A percentile compares a stretch with the other conserved stretches of the same genome.
phyloP scores from a whole-genome alignment of 1,140 invertebrate species.

The Trichoplusia ni region DNA sequence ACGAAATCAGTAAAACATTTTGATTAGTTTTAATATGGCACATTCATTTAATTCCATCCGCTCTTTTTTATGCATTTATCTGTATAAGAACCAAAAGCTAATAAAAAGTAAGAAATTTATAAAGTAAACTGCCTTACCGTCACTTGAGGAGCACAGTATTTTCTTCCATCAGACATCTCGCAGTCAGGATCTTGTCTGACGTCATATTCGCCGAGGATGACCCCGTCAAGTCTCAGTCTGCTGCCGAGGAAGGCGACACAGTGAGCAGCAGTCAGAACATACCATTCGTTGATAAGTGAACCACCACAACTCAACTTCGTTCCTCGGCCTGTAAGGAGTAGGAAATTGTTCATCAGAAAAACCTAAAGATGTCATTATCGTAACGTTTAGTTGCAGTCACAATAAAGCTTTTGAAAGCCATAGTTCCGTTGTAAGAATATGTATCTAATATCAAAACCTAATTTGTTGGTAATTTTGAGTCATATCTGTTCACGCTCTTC shows the following conservation, averaged over 20 bases:
- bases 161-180: conserved; percentile 69
- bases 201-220: conserved; percentile 86
- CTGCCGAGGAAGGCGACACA: conserved; percentile 81
- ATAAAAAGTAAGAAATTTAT: neutral
- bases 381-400: no score
- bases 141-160: conserved; percentile 81
- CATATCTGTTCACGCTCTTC: no score
- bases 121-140: conserved; percentile 47
- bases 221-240: conserved; percentile 65
- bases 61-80: no score
- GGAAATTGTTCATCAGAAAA: neutral
- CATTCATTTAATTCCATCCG: no score
- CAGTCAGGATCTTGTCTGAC: conserved; percentile 83
- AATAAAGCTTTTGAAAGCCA: no score
- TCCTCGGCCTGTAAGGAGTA: conserved; percentile 64
- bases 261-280: conserved; percentile 88
- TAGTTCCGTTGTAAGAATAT: no score
- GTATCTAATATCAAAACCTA: no score
- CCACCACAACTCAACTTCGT: conserved; percentile 85
- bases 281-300: conserved; percentile 84
- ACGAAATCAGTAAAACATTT: neutral
- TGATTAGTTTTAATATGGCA: neutral
- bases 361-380: no score
- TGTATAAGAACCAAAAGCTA: no score
- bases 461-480: no score